Conservation (phyloP, 1,140 invertebrate genomes). For the Drosophila persimilis region DNA sequence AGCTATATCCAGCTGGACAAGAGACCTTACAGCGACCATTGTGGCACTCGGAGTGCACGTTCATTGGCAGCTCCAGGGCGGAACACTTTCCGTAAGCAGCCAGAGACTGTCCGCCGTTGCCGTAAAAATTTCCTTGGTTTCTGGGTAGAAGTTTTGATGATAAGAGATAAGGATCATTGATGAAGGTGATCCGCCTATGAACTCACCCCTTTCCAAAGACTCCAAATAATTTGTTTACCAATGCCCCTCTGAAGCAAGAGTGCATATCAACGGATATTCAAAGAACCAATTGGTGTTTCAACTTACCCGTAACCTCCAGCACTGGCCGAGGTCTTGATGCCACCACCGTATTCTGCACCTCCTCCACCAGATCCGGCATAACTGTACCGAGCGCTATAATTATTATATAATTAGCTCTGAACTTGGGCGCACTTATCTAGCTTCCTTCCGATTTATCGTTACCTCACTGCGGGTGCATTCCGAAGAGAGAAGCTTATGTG, state of each 20-base stretch:
- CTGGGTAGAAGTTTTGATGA: not conserved
- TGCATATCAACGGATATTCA: not conserved
- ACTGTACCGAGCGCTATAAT: slow-evolving; percentile 43
- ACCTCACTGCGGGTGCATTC: slow-evolving; percentile 55
- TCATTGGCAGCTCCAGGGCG: slow-evolving; percentile 47
- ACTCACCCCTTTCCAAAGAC: slow-evolving; percentile 57
- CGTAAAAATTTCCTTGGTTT: slow-evolving; percentile 58
- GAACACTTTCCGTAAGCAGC: slow-evolving; percentile 54
- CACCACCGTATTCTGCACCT: not conserved
- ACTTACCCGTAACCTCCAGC: slow-evolving; percentile 9
- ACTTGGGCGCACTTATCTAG: slow-evolving; percentile 31
- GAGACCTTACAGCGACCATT: slow-evolving; percentile 84
- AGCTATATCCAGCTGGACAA: slow-evolving; percentile 85
- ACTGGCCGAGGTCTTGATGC: slow-evolving; percentile 46
- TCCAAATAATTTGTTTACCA: slow-evolving; percentile 48
- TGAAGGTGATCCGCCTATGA: not conserved
- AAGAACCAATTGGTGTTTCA: no score
- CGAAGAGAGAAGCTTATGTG: slow-evolving; percentile 52
- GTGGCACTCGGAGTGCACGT: slow-evolving; percentile 57
- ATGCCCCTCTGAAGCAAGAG: slow-evolving; percentile 15
- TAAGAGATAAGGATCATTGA: no score
- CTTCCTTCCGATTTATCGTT: slow-evolving; percentile 35
- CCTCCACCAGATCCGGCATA: slow-evolving; percentile 29
- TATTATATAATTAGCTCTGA: slow-evolving; percentile 5
- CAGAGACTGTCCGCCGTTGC: slow-evolving; percentile 32